Percentiles rank a stretch among this genome's conserved stretches.
phyloP scores from a whole-genome alignment of 2,797 vertebrate genomes.

The Myotis findleyi region DNA sequence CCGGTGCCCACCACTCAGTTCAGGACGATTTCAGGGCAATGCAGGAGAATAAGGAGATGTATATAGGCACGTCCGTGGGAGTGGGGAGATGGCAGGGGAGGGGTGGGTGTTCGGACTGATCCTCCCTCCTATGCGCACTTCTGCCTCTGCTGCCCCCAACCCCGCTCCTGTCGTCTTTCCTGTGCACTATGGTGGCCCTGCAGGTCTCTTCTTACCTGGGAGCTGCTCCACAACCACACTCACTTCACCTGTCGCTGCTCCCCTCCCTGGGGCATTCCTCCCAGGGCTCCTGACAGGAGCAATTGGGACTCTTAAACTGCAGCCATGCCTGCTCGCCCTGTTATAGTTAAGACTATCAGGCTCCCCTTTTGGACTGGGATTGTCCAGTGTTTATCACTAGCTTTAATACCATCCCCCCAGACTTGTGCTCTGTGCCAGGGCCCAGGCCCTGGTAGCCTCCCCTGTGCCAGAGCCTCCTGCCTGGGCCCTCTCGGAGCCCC shows the following conservation, averaged over 20 bases:
- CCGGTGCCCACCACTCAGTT: background rate
- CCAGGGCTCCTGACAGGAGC: slow-evolving; percentile 67
- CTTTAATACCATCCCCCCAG: slow-evolving; percentile 71
- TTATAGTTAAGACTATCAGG: slow-evolving; percentile 73
- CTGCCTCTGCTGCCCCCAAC: background rate
- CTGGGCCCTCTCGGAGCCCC: background rate
- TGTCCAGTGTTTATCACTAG: slow-evolving; percentile 69
- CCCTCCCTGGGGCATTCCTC: slow-evolving; percentile 48
- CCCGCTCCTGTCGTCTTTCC: background rate
- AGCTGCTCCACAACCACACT: slow-evolving; percentile 44
- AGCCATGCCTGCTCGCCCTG: slow-evolving; percentile 40
- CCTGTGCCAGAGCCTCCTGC: background rate
- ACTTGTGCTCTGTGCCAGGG: background rate
- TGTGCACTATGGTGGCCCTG: slow-evolving; percentile 24
- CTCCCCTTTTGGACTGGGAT: slow-evolving; percentile 77
- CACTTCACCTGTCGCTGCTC: slow-evolving; percentile 59
- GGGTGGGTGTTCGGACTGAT: rapidly evolving
- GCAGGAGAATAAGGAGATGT: background rate
- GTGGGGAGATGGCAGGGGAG: rapidly evolving
- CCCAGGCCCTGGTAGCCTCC: slow-evolving; percentile 41
- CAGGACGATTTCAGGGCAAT: background rate
- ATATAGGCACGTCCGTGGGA: background rate
- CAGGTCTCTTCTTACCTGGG: slow-evolving; percentile 59
- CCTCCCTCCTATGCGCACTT: rapidly evolving
- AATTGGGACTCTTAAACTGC: slow-evolving; percentile 70